These are phyloP conservation scores for Achroia grisella DNA, from an alignment of 1,140 invertebrate genomes.

Conservation along the genomic window DNA sequence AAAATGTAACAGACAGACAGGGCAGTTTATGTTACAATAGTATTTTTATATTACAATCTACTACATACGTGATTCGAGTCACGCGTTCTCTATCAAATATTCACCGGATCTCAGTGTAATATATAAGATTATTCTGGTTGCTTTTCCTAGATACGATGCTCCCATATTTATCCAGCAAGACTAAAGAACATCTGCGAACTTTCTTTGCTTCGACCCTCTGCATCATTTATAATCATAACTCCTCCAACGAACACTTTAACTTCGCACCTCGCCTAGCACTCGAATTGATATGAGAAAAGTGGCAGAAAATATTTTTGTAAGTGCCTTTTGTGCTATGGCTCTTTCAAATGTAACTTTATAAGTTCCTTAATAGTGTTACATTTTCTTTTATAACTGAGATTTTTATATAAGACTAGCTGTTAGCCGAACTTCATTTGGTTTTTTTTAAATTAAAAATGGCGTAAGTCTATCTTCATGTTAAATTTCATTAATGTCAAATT, in stretches of 20 bases:
- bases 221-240: conserved; percentile 50
- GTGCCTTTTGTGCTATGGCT: conserved; percentile 22
- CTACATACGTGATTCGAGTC: conserved; percentile 9
- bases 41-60: no score
- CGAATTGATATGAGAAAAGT: conserved; percentile 24
- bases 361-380: not conserved
- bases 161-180: conserved; percentile 13
- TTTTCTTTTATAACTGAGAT: no score
- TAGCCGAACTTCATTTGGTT: no score
- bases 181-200: conserved; percentile 13
- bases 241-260: conserved; percentile 32
- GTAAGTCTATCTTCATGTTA: no score
- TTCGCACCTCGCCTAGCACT: conserved; percentile 33
- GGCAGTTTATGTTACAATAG: no score
- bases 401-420: no score
- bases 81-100: conserved; percentile 21
- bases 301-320: conserved; percentile 26
- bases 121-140: conserved; percentile 17
- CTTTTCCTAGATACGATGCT: conserved; percentile 11
- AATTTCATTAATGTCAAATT: no score
- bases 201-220: conserved; percentile 23
- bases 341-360: conserved; percentile 24
- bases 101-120: conserved; percentile 18
- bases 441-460: no score
- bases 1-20: no score